Evolutionary conservation across 2,888 invertebrate species (phyloP).

Genomic region (Catocala nupta): DNA sequence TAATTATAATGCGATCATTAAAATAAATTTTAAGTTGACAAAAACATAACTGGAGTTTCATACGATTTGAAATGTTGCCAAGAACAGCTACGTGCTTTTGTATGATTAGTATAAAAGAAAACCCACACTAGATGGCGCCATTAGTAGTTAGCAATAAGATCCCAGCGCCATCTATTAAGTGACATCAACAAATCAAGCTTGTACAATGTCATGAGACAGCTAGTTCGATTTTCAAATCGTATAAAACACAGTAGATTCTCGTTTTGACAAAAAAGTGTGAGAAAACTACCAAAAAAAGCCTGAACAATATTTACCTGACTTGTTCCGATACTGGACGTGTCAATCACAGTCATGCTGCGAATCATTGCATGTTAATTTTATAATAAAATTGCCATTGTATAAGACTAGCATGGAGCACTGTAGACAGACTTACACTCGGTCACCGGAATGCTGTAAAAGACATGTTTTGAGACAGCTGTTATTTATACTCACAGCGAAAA

Average conservation of each 20-base stretch:
- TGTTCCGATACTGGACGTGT: conserved; percentile 14
- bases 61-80: conserved; percentile 13
- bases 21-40: not conserved
- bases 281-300: conserved; percentile 17
- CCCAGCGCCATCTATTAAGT: not conserved
- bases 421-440: conserved; percentile 59
- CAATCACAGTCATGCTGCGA: conserved; percentile 41
- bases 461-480: conserved; percentile 56
- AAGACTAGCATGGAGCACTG: conserved; percentile 46
- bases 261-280: conserved; percentile 9
- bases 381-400: conserved; percentile 35
- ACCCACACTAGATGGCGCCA: conserved; percentile 1
- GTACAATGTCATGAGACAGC: not conserved
- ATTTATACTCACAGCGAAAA: conserved; percentile 21
- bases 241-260: conserved; percentile 24
- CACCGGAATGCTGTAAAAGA: conserved; percentile 64
- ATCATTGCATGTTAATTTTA: conserved; percentile 58
- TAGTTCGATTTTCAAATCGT: conserved; percentile 25
- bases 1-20: conserved; percentile 44
- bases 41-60: not conserved
- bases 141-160: not conserved
- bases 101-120: no score
- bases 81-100: not conserved
- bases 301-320: conserved; percentile 46
- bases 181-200: not conserved